A percentile compares a stretch with the other conserved stretches of the same genome.
Evolutionary conservation across 2,888 invertebrate species (phyloP).

Genomic region (Monopis laevigella): DNA sequence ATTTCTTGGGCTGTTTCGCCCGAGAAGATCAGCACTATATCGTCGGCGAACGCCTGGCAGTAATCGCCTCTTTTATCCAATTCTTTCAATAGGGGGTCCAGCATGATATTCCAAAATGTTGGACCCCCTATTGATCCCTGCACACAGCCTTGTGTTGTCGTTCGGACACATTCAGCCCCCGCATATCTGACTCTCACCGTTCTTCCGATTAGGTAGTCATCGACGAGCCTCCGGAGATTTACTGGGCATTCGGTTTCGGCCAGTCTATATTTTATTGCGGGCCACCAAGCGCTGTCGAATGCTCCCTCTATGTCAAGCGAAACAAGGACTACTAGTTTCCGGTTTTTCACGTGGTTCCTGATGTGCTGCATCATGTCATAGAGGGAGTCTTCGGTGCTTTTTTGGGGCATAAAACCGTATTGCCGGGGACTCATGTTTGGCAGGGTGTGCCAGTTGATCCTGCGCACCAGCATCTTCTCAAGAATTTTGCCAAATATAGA

Average conservation of each 20-base stretch:
- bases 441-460: slow-evolving; percentile 16
- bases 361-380: slow-evolving; percentile 16
- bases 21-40: slow-evolving; percentile 13
- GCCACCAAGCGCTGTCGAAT: slow-evolving; percentile 28
- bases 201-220: slow-evolving; percentile 14
- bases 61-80: neutral
- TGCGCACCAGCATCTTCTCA: slow-evolving; percentile 17
- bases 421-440: slow-evolving; percentile 15
- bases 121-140: slow-evolving; percentile 20
- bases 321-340: slow-evolving; percentile 14
- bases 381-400: slow-evolving; percentile 19
- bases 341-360: slow-evolving; percentile 1
- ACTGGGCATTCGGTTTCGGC: slow-evolving; percentile 16
- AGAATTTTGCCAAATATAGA: slow-evolving; percentile 13
- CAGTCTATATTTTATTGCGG: slow-evolving; percentile 17
- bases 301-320: slow-evolving; percentile 25
- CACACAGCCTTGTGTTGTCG: slow-evolving; percentile 18
- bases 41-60: slow-evolving; percentile 15
- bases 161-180: slow-evolving; percentile 6
- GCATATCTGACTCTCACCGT: slow-evolving; percentile 15
- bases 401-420: slow-evolving; percentile 20
- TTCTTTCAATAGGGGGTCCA: slow-evolving; percentile 14
- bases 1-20: slow-evolving; percentile 3
- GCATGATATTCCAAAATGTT: slow-evolving; percentile 16
- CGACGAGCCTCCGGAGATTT: slow-evolving; percentile 13